Conservation (phyloP, 2,797 vertebrate genomes). For the Antrozous pallidus region DNA sequence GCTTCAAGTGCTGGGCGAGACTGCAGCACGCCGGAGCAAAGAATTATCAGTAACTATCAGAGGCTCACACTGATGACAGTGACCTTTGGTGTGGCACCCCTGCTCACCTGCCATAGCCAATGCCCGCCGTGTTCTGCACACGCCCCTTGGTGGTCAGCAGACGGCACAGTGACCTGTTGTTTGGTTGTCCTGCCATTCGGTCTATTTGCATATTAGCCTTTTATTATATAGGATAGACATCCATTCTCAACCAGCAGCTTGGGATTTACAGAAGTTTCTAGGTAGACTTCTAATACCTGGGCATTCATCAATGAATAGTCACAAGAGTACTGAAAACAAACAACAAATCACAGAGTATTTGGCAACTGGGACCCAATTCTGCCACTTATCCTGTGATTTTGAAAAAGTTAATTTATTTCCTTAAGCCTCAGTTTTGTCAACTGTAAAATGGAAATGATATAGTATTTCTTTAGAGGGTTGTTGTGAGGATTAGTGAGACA, state of each 20-base stretch:
- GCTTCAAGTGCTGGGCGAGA: too few species aligned
- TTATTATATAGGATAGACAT: neutral
- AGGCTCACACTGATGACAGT: too few species aligned
- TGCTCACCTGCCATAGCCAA: too few species aligned
- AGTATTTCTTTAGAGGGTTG: neutral
- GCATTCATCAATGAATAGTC: neutral
- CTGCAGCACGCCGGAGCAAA: too few species aligned
- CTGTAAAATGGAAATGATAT: neutral
- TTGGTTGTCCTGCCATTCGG: too few species aligned
- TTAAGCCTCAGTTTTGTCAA: neutral
- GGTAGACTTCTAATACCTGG: neutral
- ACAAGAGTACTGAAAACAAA: neutral
- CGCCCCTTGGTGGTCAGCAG: too few species aligned
- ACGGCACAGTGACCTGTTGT: too few species aligned
- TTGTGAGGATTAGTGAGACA: neutral
- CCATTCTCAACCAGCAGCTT: neutral
- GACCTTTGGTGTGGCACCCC: too few species aligned
- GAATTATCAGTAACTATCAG: too few species aligned
- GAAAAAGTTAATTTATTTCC: neutral
- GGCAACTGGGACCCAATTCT: neutral
- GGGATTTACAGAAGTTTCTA: conserved; percentile 14
- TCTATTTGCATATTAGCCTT: too few species aligned
- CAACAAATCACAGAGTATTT: neutral
- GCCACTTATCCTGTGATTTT: neutral
- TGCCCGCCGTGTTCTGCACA: too few species aligned